Evolutionary conservation across 1,140 invertebrate genomes (phyloP).

Genomic region (Macrotrachela quadricornifera): DNA sequence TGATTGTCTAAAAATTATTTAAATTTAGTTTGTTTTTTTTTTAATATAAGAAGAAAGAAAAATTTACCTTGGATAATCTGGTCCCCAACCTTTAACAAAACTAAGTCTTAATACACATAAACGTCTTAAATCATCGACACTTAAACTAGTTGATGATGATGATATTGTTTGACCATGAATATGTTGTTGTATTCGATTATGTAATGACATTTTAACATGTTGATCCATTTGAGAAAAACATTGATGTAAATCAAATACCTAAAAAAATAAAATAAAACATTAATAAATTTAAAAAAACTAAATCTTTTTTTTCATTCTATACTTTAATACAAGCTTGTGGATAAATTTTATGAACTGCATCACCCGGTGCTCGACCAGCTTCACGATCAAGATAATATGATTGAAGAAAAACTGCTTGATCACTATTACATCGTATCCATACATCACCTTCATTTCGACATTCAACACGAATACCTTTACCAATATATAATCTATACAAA

Average conservation of each 20-base stretch:
- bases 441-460: constrained; percentile 82
- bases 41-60: constrained; percentile 37
- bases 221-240: not conserved
- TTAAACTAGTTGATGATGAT: constrained; percentile 76
- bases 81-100: constrained; percentile 98
- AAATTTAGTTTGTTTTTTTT: too few species aligned
- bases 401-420: constrained; percentile 95
- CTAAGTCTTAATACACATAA: constrained; percentile 82
- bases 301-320: constrained; percentile 10
- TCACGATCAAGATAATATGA: constrained; percentile 92
- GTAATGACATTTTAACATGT: not conserved
- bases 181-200: not conserved
- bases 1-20: constrained; percentile 40
- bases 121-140: constrained; percentile 81
- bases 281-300: not conserved
- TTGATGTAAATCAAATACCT: not conserved
- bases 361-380: constrained; percentile 77
- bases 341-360: constrained; percentile 96
- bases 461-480: constrained; percentile 83
- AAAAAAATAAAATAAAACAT: too few species aligned
- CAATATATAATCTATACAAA: constrained; percentile 43
- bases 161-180: not conserved
- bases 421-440: constrained; percentile 78
- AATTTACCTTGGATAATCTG: constrained; percentile 81
- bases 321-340: constrained; percentile 85